phyloP scores from a whole-genome alignment of 1,140 invertebrate genomes.

The Ceratosolen solmsi region DNA sequence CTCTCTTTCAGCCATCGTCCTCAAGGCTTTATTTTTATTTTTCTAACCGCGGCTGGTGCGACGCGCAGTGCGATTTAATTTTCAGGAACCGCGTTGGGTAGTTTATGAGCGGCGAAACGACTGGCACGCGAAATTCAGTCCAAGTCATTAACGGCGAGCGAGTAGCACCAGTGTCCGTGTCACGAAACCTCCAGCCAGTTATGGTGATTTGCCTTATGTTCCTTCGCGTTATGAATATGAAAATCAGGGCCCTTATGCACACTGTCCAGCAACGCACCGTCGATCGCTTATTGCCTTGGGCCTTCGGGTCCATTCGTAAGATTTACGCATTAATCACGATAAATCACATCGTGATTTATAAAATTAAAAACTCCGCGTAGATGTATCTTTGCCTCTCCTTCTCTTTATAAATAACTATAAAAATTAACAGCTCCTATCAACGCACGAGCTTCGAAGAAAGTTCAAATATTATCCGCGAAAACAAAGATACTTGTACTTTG shows the following conservation, averaged over 20 bases:
- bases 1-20: neutral
- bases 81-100: neutral
- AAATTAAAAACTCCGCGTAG: neutral
- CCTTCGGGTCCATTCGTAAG: no score
- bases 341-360: no score
- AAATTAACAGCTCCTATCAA: neutral
- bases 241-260: neutral
- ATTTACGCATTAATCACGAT: no score
- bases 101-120: slow-evolving; percentile 35
- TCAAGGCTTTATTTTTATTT: neutral
- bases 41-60: neutral
- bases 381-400: neutral
- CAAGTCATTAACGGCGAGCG: neutral
- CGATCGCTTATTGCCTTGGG: no score
- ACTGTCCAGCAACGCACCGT: neutral
- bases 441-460: neutral
- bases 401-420: neutral
- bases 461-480: neutral
- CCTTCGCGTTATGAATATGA: neutral
- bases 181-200: neutral
- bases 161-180: neutral
- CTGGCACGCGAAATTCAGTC: slow-evolving; percentile 21
- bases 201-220: slow-evolving; percentile 9
- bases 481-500: neutral
- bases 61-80: slow-evolving; percentile 47